Evolutionary conservation across 2,797 vertebrate species (phyloP).

Genomic region (Mastacembelus armatus): DNA sequence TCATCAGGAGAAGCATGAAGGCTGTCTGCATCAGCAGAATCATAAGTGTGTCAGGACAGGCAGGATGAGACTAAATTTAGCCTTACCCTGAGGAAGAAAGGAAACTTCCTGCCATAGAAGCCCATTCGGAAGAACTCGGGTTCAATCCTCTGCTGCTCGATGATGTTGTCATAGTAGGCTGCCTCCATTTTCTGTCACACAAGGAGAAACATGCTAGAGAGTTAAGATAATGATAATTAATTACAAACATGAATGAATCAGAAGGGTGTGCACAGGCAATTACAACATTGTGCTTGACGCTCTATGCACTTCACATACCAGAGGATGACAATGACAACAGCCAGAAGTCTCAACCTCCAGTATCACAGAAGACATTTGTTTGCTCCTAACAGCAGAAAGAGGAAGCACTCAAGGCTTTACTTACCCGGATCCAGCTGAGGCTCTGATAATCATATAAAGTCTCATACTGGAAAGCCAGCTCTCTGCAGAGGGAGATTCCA

Average conservation of each 20-base stretch:
- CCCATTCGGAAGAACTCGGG: slow-evolving; percentile 98
- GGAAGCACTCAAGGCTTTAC: slow-evolving; percentile 58
- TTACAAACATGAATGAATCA: slow-evolving; percentile 46
- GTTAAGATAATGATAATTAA: slow-evolving; percentile 57
- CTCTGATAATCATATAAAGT: slow-evolving; percentile 98
- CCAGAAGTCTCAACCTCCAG: slow-evolving; percentile 21
- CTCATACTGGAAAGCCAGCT: slow-evolving; percentile 97
- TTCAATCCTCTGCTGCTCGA: slow-evolving; percentile 97
- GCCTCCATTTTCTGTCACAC: slow-evolving; percentile 97
- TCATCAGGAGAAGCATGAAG: too few species aligned
- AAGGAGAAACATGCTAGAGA: slow-evolving; percentile 43
- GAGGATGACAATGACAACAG: slow-evolving; percentile 19
- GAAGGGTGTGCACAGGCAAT: slow-evolving; percentile 52
- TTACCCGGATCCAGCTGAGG: slow-evolving; percentile 99
- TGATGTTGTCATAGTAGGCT: slow-evolving; percentile 98
- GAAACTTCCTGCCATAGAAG: slow-evolving; percentile 98
- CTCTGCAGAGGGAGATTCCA: slow-evolving; percentile 95
- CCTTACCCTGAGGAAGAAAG: slow-evolving; percentile 97
- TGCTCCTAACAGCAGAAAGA: slow-evolving; percentile 45
- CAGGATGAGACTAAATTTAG: not conserved
- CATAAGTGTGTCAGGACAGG: slow-evolving; percentile 31
- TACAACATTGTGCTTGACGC: slow-evolving; percentile 38
- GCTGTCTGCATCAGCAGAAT: slow-evolving; percentile 25
- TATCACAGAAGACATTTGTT: slow-evolving; percentile 39
- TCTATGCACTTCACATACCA: slow-evolving; percentile 7